A percentile compares a stretch with the other conserved stretches of the same genome.
phyloP scores from a whole-genome alignment of 53 echinoderm and acorn worm genomes.

The Glandiceps talaboti region DNA sequence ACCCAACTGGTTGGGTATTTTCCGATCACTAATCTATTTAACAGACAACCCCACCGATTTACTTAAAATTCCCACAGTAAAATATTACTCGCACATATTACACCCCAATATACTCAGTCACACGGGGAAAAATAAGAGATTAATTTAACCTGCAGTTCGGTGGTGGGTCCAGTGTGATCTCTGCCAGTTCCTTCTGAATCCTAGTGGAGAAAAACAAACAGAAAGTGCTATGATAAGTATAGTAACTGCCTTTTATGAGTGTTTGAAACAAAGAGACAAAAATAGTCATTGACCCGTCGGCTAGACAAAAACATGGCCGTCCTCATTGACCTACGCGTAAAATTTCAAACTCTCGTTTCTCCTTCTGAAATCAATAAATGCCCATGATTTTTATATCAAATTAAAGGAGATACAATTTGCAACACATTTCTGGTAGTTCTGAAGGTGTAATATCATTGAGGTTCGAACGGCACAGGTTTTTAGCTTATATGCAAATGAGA shows the following conservation, averaged over 20 bases:
- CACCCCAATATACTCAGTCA: neutral
- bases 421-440: slow-evolving; percentile 10
- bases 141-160: slow-evolving; percentile 87
- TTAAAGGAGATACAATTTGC: slow-evolving; percentile 21
- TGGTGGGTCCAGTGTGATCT: slow-evolving; percentile 85
- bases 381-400: slow-evolving; percentile 22
- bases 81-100: no score
- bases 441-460: slow-evolving; percentile 4
- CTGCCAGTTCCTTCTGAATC: slow-evolving; percentile 84
- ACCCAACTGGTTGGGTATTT: no score
- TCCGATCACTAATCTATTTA: no score
- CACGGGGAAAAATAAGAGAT: neutral
- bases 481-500: slow-evolving; percentile 99
- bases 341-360: slow-evolving; percentile 33
- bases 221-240: neutral
- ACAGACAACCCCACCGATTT: no score
- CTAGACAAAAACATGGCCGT: slow-evolving; percentile 38
- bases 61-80: no score
- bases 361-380: slow-evolving; percentile 1
- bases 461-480: slow-evolving; percentile 55
- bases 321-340: slow-evolving; percentile 11
- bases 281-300: slow-evolving; percentile 8
- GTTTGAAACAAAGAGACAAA: slow-evolving; percentile 5
- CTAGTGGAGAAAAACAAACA: slow-evolving; percentile 17
- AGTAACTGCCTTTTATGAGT: neutral